phyloP scores from a whole-genome alignment of 2,888 invertebrate genomes.

The Synanthedon tipuliformis region DNA sequence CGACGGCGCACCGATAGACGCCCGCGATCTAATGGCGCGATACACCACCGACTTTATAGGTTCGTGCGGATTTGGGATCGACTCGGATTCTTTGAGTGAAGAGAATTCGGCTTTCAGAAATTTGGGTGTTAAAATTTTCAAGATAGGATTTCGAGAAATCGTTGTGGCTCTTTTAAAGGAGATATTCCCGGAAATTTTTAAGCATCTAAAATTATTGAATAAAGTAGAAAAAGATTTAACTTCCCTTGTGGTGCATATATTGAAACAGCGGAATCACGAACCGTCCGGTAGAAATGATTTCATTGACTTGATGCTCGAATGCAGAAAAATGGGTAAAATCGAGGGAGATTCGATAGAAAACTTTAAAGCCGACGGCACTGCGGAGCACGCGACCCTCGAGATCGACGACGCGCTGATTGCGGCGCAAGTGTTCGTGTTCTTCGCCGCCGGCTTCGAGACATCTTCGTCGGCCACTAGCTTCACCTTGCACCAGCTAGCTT shows the following conservation, averaged over 20 bases:
- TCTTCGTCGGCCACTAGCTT: constrained; percentile 40
- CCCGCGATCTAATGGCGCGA: constrained; percentile 43
- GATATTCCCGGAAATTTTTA: constrained; percentile 25
- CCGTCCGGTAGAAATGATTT: constrained; percentile 36
- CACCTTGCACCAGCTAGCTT: constrained; percentile 40
- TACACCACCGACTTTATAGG: constrained; percentile 47
- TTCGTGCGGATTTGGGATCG: constrained; percentile 41
- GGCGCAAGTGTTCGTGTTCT: constrained; percentile 40
- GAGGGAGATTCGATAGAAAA: constrained; percentile 32
- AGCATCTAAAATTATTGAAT: constrained; percentile 19
- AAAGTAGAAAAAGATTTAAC: constrained; percentile 26
- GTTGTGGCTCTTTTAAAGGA: constrained; percentile 25
- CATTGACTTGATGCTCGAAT: constrained; percentile 34
- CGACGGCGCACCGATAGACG: constrained; percentile 20
- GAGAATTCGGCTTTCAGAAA: constrained; percentile 37
- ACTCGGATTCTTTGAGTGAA: constrained; percentile 33
- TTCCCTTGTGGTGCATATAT: constrained; percentile 28
- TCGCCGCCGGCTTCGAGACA: constrained; percentile 43
- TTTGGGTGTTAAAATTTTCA: constrained; percentile 30
- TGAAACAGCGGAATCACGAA: constrained; percentile 29
- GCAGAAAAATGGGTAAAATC: constrained; percentile 27
- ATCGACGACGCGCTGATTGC: constrained; percentile 30
- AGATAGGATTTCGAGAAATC: constrained; percentile 13
- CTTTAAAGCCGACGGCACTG: constrained; percentile 22
- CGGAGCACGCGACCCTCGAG: constrained; percentile 12